These are phyloP conservation scores for Drosophila seguyi DNA, from an alignment of 1,140 invertebrate species.

Conservation along the genomic window DNA sequence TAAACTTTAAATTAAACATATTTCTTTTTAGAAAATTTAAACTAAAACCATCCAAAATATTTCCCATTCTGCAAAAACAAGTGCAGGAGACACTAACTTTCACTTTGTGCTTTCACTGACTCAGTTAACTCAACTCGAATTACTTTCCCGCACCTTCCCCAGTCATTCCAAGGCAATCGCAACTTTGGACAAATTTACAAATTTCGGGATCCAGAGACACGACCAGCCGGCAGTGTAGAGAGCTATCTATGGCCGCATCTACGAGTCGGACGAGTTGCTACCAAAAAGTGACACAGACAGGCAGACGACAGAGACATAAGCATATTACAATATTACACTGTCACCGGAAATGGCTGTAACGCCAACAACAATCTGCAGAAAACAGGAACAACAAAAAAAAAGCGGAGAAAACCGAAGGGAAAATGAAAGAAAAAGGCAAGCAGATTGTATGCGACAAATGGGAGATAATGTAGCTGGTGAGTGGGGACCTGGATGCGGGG, in stretches of 20 bases:
- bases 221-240: constrained; percentile 15
- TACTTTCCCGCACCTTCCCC: constrained; percentile 1
- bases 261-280: constrained; percentile 22
- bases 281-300: constrained; percentile 57
- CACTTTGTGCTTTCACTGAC: constrained; percentile 4
- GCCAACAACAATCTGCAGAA: constrained; percentile 39
- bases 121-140: constrained; percentile 7
- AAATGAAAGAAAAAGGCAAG: constrained; percentile 55
- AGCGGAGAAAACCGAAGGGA: constrained; percentile 12
- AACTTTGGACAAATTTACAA: constrained; percentile 39
- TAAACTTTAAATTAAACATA: fast-evolving
- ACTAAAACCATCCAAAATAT: neutral
- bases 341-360: constrained; percentile 74
- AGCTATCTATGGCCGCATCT: constrained; percentile 50
- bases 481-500: constrained; percentile 36
- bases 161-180: constrained; percentile 13
- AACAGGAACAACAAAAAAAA: constrained; percentile 3
- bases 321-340: constrained; percentile 84
- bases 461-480: constrained; percentile 79
- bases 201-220: constrained; percentile 6
- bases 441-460: constrained; percentile 83
- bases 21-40: neutral
- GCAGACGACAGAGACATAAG: constrained; percentile 72
- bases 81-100: neutral
- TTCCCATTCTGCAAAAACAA: neutral